Base-by-base conservation (phyloP, 2,888 invertebrate species). In the Chouioia cunea region DNA sequence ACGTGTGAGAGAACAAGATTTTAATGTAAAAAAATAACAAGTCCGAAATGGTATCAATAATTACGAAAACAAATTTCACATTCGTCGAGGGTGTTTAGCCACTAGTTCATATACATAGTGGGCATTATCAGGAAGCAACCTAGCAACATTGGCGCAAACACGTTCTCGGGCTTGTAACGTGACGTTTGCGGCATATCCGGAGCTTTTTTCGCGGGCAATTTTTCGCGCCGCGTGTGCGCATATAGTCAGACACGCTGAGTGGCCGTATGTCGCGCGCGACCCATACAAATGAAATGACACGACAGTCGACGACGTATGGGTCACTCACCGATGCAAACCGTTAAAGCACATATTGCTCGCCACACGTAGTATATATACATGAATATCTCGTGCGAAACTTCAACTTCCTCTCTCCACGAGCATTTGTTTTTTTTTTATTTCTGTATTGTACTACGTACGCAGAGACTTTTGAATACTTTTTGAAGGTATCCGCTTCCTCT, bases 261-360 rank as follows among this genome's bases (percentile, higher is more conserved):
- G 22, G 23, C 44, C 43, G 60, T 57, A 20, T 57, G 48, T 8
- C 54, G 8, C 12, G 47, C 23, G 58, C 16, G 36, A 43, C 59
- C 53, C 64, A 70, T 63, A 69, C 48, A 54, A 70, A 65, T 70
- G 53, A 70, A 57, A 54, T 64, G 63, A 58, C 58, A 64, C 71
- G 63, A 8, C 53, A 65, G 44, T 43, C 14, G n/a, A 27, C 65
- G 50, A 60, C 56, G 71, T 64, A 68, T 68, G 65, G 71, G 71
- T 72, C 71, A 68, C 67, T 72, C 71, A 68, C 71, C 71, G 68
- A 15, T 52, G 47, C 58, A 53, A 71, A 64, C 71, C 71, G 71
- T 71, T 71, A 71, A 71, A 63, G 58, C 44, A 54, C 54, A 69
- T 50, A 67, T 62, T 62, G 27, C 57, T 46, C 60, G 20, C 23